Evolutionary conservation across 1,140 invertebrate species (phyloP).

Genomic region (Euura lappo): DNA sequence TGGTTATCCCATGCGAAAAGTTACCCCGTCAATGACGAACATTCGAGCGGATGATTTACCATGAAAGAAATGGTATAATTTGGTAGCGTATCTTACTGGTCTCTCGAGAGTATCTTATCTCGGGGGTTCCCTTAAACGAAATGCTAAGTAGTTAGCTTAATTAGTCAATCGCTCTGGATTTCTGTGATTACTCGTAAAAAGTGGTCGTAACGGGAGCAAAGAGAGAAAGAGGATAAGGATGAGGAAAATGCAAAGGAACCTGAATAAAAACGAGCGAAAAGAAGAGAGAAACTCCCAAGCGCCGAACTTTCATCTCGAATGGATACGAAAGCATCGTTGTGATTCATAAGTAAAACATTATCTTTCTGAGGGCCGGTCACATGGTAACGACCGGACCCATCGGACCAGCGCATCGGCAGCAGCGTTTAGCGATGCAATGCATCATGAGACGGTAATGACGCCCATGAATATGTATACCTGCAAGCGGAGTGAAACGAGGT

Average conservation of each 20-base stretch:
- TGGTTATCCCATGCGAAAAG: too few relatives aligned
- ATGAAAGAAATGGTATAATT: not conserved
- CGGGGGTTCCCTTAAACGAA: not conserved
- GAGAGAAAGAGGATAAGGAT: not conserved
- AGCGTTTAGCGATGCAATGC: constrained; percentile 3
- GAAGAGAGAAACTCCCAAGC: not conserved
- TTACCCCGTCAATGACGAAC: too few relatives aligned
- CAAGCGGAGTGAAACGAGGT: not conserved
- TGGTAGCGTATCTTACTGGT: not conserved
- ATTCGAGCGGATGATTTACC: not conserved
- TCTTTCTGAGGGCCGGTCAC: constrained; percentile 2
- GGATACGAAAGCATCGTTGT: not conserved
- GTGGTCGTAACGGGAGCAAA: not conserved
- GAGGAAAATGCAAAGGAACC: not conserved
- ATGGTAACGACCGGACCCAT: not conserved
- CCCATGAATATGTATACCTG: constrained; percentile 5
- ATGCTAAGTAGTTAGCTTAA: not conserved
- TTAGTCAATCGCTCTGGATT: not conserved
- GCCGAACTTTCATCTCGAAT: not conserved
- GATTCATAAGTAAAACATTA: constrained; percentile 6
- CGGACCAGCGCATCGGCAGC: not conserved
- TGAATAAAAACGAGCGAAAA: not conserved
- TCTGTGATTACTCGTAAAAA: not conserved
- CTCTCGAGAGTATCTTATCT: not conserved
- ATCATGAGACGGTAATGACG: constrained; percentile 2